These are phyloP conservation scores for Isurus oxyrinchus DNA, from an alignment of 2,113 vertebrate genomes.

Conservation along the genomic window DNA sequence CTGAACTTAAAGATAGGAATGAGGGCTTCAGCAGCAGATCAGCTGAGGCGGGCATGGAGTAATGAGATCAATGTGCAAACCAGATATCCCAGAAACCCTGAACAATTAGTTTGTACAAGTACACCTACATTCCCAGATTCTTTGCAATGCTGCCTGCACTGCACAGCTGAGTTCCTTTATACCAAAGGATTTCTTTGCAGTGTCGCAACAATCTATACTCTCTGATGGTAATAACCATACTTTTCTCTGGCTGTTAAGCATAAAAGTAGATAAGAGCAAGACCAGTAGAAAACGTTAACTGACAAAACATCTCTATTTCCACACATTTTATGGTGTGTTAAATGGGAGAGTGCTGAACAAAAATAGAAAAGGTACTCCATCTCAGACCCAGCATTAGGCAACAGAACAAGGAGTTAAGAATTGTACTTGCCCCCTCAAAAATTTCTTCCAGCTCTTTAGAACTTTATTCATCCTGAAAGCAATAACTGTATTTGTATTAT, in stretches of 20 bases:
- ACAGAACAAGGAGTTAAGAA: neutral
- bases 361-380: neutral
- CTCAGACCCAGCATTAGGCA: neutral
- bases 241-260: neutral
- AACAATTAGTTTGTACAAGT: neutral
- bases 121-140: neutral
- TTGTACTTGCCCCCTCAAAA: too few relatives aligned
- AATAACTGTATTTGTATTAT: too few relatives aligned
- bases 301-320: neutral
- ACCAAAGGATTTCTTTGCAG: neutral
- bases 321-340: neutral
- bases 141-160: neutral
- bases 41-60: neutral
- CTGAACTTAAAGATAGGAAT: neutral
- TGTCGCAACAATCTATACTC: neutral
- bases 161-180: neutral
- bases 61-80: neutral
- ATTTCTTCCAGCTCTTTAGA: too few relatives aligned
- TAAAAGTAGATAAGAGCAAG: neutral
- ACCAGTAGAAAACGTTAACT: neutral
- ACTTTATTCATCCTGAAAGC: too few relatives aligned
- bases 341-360: neutral
- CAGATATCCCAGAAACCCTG: neutral
- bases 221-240: neutral
- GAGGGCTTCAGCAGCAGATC: neutral